Evolutionary conservation across 1,140 invertebrate species (phyloP), one percentile per base, ranked within the genome.

Genomic region (Listronotus oregonensis): DNA sequence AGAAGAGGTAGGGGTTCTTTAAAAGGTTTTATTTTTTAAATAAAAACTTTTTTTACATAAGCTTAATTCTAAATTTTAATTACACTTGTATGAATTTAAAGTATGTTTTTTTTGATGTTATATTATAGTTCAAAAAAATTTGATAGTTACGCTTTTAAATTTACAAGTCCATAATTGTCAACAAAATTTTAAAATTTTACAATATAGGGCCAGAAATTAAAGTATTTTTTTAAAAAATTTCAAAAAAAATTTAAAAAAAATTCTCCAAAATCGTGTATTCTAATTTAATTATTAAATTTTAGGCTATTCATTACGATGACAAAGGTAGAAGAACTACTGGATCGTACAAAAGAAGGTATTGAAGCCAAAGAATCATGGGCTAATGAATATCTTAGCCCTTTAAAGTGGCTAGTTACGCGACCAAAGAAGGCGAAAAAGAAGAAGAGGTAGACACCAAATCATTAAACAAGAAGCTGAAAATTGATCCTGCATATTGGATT

Each of bases 301-400:
- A 76, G 71, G 91, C 91, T 46, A 99, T 99, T 80, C 96, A 99
- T 76, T 99, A 99, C 75, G 97, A 99, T 76, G 96, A 99, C 69
- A 92, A 91, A 80, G 96, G 93, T 99, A 5, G 87, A 85, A 2
- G 94, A 96, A 72, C 80, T 99, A 11, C 79, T 99, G 1, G 97
- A 99, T 81, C 84, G 98, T 62, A 92, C 90, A 6, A 95, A 96
- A 80, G 90, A 94, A 75, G 90, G 95, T 81, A 95, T 97, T 54
- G 97, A 98, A 78, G 94, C 98, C 79, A 99, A 99, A 78, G 96
- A 99, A 79, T 94, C 96, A 52, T 99, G 96, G 92, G 95, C 97
- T 63, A 99, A 99, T 76, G 98, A 99, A 78, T 99, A 99, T 84
- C 86, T 99, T 37, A 96, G 93, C 75, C 96, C 0, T 99, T 99